Evolutionary conservation across 1,140 invertebrate genomes (phyloP).

Genomic region (Diplogasteroides magnus): DNA sequence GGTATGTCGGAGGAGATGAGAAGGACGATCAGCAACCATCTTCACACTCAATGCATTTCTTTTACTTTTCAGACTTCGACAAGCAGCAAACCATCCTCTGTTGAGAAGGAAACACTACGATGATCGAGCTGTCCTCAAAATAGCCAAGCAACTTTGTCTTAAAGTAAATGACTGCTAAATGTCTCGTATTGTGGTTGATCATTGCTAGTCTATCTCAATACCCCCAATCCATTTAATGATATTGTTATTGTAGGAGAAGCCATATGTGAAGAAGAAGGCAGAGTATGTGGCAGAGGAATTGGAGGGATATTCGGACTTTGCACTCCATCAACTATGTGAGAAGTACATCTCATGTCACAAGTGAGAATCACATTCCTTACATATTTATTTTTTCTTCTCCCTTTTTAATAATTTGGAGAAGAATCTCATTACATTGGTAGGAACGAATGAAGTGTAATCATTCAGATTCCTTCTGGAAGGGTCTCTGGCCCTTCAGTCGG

Average conservation of each 20-base stretch:
- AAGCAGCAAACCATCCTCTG: slow-evolving; percentile 81
- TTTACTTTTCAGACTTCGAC: no score
- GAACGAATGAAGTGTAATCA: no score
- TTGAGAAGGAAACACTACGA: slow-evolving; percentile 73
- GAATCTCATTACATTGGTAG: no score
- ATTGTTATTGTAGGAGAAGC: slow-evolving; percentile 59
- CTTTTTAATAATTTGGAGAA: no score
- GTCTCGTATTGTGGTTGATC: no score
- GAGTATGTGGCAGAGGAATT: slow-evolving; percentile 82
- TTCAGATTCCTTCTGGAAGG: slow-evolving; percentile 54
- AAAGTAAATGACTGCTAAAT: slow-evolving; percentile 33
- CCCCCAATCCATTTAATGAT: no score
- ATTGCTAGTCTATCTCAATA: no score
- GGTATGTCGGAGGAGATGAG: no score
- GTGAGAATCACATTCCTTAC: no score
- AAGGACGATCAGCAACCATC: no score
- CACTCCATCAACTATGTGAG: slow-evolving; percentile 74
- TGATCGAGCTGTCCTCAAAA: slow-evolving; percentile 66
- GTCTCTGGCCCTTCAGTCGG: slow-evolving; percentile 59
- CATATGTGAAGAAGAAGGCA: slow-evolving; percentile 73
- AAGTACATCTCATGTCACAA: slow-evolving; percentile 49
- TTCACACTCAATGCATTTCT: no score
- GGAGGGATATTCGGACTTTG: slow-evolving; percentile 79
- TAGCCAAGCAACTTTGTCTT: slow-evolving; percentile 70
- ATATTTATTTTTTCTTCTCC: no score